Percentiles rank a stretch among this genome's conserved stretches.
Conservation (phyloP, 2,797 vertebrate genomes). For the Mustela erminea region DNA sequence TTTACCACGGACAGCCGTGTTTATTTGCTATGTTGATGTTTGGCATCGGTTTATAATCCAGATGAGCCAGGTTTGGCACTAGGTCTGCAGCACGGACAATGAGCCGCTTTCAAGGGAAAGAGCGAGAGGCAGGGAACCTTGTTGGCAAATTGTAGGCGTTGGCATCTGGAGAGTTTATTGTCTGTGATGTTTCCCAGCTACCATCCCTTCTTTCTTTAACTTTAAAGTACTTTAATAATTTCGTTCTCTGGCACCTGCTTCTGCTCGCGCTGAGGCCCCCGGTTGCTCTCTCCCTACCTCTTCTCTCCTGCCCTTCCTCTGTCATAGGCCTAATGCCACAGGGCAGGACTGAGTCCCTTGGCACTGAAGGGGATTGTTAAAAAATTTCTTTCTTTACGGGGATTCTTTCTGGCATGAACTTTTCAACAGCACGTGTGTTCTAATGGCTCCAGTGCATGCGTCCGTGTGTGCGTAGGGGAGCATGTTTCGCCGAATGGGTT, state of each 20-base stretch:
- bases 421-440: background rate
- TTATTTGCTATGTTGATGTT: background rate
- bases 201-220: background rate
- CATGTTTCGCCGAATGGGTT: background rate
- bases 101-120: background rate
- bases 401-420: background rate
- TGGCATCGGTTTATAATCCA: too few relatives aligned
- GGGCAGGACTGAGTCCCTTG: background rate
- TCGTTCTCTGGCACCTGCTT: slow-evolving; percentile 69
- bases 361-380: slow-evolving; percentile 18
- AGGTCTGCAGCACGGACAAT: background rate
- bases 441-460: background rate
- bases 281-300: slow-evolving; percentile 61
- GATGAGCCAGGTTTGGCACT: background rate
- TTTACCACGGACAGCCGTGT: rapidly evolving
- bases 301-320: slow-evolving; percentile 46
- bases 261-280: slow-evolving; percentile 75
- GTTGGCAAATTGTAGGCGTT: background rate
- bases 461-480: background rate
- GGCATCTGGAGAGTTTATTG: background rate
- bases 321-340: slow-evolving; percentile 42
- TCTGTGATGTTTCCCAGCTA: background rate
- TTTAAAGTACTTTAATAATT: background rate
- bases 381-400: background rate
- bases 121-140: rapidly evolving